These are phyloP conservation scores for Paracentrotus lividus DNA, from an alignment of 53 echinoderm and acorn worm genomes.

Conservation along the genomic window DNA sequence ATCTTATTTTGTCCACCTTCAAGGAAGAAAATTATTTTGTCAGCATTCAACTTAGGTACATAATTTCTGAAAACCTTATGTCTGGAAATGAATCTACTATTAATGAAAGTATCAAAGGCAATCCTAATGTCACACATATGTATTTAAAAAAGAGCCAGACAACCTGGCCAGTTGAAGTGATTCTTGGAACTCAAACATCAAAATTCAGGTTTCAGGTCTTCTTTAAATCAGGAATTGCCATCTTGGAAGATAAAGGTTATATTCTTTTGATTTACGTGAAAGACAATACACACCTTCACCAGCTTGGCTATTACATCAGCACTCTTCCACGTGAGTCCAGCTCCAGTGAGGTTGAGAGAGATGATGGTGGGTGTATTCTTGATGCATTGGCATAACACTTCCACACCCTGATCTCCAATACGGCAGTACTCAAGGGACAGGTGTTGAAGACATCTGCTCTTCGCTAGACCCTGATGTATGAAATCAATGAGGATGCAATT, in stretches of 20 bases:
- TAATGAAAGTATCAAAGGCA: too few species aligned
- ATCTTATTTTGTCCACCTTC: too few species aligned
- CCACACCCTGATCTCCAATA: constrained; percentile 80
- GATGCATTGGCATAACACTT: constrained; percentile 82
- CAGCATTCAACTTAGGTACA: too few species aligned
- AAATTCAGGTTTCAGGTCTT: too few species aligned
- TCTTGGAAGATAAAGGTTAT: background rate
- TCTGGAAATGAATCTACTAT: too few species aligned
- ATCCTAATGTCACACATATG: too few species aligned
- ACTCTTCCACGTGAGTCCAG: constrained; percentile 86
- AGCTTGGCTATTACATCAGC: constrained; percentile 90
- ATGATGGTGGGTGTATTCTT: constrained; percentile 75
- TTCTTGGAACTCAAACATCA: too few species aligned
- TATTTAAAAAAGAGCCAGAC: too few species aligned
- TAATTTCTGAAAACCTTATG: too few species aligned
- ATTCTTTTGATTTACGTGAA: background rate
- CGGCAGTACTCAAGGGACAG: constrained; percentile 93
- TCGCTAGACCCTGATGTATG: constrained; percentile 78
- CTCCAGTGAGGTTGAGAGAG: constrained; percentile 83
- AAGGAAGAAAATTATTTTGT: too few species aligned
- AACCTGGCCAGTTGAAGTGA: too few species aligned
- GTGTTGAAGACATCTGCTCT: constrained; percentile 83
- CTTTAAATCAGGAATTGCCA: background rate
- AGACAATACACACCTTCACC: constrained; percentile 78
- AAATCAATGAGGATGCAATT: background rate